A percentile compares a stretch with the other conserved stretches of the same genome.
These are phyloP conservation scores for Hypocryptadius cinnamomeus DNA, from an alignment of 2,113 vertebrate genomes.

Conservation along the genomic window DNA sequence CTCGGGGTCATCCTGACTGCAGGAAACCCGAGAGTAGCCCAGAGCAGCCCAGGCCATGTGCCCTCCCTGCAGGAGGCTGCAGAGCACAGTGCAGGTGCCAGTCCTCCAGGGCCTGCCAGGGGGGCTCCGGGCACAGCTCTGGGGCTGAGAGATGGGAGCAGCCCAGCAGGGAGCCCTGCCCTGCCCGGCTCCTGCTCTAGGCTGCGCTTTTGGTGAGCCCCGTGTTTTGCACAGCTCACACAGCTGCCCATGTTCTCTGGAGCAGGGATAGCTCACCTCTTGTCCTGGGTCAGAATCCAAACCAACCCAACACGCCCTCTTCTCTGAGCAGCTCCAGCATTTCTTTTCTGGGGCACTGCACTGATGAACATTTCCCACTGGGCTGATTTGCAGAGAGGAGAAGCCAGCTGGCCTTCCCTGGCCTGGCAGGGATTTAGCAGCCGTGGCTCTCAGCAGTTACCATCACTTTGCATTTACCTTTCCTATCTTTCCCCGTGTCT, in stretches of 20 bases:
- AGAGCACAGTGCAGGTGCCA: neutral
- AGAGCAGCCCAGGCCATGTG: neutral
- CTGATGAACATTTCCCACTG: neutral
- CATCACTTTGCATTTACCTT: neutral
- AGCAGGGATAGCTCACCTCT: neutral
- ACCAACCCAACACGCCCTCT: rapidly evolving
- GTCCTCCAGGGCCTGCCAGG: neutral
- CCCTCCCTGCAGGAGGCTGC: neutral
- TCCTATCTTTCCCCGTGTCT: neutral
- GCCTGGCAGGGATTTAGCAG: neutral
- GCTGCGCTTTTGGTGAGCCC: no score
- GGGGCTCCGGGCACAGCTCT: rapidly evolving
- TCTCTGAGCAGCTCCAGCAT: rapidly evolving
- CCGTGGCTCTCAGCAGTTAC: neutral
- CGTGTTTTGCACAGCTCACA: rapidly evolving
- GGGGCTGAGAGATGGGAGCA: no score
- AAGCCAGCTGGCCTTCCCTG: neutral
- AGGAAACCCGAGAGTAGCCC: no score
- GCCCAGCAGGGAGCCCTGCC: no score
- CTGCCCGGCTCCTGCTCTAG: no score
- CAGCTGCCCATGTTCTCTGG: neutral
- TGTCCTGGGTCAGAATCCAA: neutral
- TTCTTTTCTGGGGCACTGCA: rapidly evolving
- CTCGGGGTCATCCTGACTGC: no score
- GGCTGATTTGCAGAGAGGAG: neutral